phyloP scores from a whole-genome alignment of 2,888 invertebrate genomes.

The Spisula subtruncata region DNA sequence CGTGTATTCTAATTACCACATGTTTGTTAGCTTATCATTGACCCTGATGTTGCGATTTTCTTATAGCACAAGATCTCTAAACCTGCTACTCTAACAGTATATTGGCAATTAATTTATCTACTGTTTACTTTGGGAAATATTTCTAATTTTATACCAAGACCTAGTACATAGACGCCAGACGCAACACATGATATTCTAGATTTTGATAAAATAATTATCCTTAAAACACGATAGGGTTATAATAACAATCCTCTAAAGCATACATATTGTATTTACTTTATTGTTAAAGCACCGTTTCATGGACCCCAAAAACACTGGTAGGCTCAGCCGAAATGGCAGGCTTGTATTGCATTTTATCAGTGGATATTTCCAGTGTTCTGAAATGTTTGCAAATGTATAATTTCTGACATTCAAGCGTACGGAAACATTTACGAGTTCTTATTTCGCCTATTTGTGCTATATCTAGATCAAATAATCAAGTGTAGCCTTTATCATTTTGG shows the following conservation, averaged over 20 bases:
- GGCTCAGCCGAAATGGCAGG: no score
- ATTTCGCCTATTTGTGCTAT: no score
- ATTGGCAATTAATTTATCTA: not conserved
- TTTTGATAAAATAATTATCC: conserved; percentile 7
- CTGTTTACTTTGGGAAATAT: not conserved
- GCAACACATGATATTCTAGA: not conserved
- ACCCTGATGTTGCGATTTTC: not conserved
- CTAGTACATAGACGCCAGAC: no score
- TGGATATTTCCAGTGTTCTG: no score
- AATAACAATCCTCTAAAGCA: not conserved
- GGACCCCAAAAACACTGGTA: no score
- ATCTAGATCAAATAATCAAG: no score
- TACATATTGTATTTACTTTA: not conserved
- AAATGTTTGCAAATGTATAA: no score
- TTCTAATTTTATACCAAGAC: no score
- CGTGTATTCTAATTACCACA: not conserved
- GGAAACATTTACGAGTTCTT: no score
- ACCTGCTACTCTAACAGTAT: not conserved
- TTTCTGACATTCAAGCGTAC: no score
- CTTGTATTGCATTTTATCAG: no score
- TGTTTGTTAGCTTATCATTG: not conserved
- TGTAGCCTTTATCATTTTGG: no score
- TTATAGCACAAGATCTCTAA: not conserved
- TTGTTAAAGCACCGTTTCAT: not conserved
- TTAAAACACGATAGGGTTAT: not conserved